Conservation (phyloP, 2,888 invertebrate species). For the Scaeva pyrastri region DNA sequence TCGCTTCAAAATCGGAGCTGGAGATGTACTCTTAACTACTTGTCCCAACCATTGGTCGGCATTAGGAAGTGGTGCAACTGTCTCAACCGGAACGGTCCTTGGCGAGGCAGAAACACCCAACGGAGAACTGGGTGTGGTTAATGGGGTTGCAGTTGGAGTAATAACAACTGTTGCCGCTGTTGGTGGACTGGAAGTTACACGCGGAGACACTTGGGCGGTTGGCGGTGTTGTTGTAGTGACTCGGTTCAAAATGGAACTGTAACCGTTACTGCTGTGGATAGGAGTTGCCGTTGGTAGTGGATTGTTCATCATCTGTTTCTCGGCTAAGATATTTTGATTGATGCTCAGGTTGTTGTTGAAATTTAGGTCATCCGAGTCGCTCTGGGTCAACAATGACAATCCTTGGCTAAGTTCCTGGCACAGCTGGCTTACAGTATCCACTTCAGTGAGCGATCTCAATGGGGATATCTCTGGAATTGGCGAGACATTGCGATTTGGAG, state of each 20-base stretch:
- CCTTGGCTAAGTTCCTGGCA: constrained; percentile 91
- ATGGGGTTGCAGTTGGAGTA: constrained; percentile 83
- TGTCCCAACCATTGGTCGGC: constrained; percentile 94
- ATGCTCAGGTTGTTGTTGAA: constrained; percentile 86
- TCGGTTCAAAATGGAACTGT: constrained; percentile 67
- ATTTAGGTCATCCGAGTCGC: constrained; percentile 85
- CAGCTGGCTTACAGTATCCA: constrained; percentile 88
- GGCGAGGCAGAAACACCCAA: constrained; percentile 79
- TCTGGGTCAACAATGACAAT: constrained; percentile 87
- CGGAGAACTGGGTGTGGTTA: constrained; percentile 87
- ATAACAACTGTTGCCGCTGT: constrained; percentile 90
- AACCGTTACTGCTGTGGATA: constrained; percentile 70
- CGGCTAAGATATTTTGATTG: constrained; percentile 85
- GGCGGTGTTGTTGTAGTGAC: constrained; percentile 78
- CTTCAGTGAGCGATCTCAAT: constrained; percentile 80
- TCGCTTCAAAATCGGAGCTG: constrained; percentile 85
- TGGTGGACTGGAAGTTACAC: constrained; percentile 86
- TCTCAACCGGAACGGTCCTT: constrained; percentile 81
- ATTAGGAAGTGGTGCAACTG: constrained; percentile 87
- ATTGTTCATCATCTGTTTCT: constrained; percentile 79
- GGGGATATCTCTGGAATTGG: constrained; percentile 92
- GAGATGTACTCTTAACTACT: constrained; percentile 87
- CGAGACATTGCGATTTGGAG: constrained; percentile 86
- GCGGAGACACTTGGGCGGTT: constrained; percentile 86
- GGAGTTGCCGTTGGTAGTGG: constrained; percentile 17